Evolutionary conservation across 2,797 vertebrate genomes (phyloP).

Genomic region (Myripristis jacobus): DNA sequence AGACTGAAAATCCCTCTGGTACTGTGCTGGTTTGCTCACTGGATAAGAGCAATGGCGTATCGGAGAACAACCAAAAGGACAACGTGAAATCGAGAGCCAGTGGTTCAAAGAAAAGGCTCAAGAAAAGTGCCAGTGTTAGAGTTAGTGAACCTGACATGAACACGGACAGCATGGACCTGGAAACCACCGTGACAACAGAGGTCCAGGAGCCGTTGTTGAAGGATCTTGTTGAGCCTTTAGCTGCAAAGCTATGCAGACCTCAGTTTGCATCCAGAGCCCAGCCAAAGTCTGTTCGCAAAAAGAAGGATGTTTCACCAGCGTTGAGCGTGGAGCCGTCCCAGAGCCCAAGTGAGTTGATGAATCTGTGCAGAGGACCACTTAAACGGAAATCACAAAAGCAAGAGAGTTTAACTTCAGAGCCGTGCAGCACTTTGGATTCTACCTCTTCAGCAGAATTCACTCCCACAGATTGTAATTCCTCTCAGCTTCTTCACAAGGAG

Average conservation of each 20-base stretch:
- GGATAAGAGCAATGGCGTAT: slow-evolving; percentile 14
- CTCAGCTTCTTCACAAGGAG: slow-evolving; percentile 4
- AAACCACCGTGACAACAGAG: slow-evolving; percentile 46
- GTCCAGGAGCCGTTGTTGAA: background rate
- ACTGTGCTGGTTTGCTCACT: slow-evolving; percentile 17
- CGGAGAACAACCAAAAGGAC: slow-evolving; percentile 17
- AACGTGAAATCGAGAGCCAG: slow-evolving; percentile 16
- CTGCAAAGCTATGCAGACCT: slow-evolving; percentile 17
- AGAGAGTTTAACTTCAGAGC: background rate
- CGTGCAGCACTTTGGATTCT: slow-evolving; percentile 18
- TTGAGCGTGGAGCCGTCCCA: slow-evolving; percentile 3
- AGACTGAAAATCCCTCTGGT: slow-evolving; percentile 21
- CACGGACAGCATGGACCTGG: slow-evolving; percentile 43
- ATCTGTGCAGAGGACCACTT: slow-evolving; percentile 27
- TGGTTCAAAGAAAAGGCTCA: slow-evolving; percentile 31
- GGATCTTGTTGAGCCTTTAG: slow-evolving; percentile 6
- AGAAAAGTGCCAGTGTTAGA: background rate
- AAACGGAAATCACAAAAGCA: slow-evolving; percentile 59
- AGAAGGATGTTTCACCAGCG: slow-evolving; percentile 4
- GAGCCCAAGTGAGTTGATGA: slow-evolving; percentile 16
- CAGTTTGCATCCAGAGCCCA: background rate
- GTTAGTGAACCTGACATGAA: slow-evolving; percentile 9
- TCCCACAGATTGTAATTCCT: background rate
- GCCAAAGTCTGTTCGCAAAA: slow-evolving; percentile 1
- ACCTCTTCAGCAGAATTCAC: slow-evolving; percentile 27